Evolutionary conservation across 2,797 vertebrate genomes (phyloP), one percentile per base, ranked within the genome.

Genomic region (Pantherophis vulpinus): DNA sequence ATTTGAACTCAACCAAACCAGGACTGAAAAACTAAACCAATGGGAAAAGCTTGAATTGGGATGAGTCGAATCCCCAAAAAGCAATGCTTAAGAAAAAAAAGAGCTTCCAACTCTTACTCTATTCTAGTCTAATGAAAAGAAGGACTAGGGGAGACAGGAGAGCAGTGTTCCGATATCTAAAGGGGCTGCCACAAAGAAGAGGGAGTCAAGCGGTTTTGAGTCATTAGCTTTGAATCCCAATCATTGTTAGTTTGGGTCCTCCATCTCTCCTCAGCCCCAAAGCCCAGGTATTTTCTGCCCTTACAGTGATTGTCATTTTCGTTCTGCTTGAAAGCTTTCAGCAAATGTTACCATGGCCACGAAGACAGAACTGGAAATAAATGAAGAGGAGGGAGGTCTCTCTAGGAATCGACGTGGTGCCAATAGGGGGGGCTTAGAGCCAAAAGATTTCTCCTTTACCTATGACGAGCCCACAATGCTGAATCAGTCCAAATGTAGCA

Each of bases 221-320:
- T 97, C 97, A 97, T 98, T 98, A 97, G 96, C 96, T 97, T 97
- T 98, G 98, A 98, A 98, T 98, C 98, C 97, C 96, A 97, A 95
- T 96, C 97, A 95, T 96, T 97, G 97, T 96, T 96, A 97, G 95
- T 96, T 96, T 96, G 95, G 95, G 94, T 88, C 63, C 92, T 96
- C 92, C 92, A 95, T 93, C 90, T 94, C 95, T 95, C 96, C 91
- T 92, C 91, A 95, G 95, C 5, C 51, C 96, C 95, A 12, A 60
- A 92, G 94, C 96, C 96, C 97, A 97, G 97, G 97, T 98, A 97
- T 97, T 97, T 97, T 87, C 92, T 56, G 87, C 96, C 94, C 94
- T 97, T 97, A 96, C 92, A 96, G 96, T 97, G 97, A 97, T 97
- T 98, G 97, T 98, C 98, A 98, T 97, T 96, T 97, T 96, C 96